Base-by-base conservation (phyloP, 2,113 vertebrate genomes). In the Copsychus sechellarum region DNA sequence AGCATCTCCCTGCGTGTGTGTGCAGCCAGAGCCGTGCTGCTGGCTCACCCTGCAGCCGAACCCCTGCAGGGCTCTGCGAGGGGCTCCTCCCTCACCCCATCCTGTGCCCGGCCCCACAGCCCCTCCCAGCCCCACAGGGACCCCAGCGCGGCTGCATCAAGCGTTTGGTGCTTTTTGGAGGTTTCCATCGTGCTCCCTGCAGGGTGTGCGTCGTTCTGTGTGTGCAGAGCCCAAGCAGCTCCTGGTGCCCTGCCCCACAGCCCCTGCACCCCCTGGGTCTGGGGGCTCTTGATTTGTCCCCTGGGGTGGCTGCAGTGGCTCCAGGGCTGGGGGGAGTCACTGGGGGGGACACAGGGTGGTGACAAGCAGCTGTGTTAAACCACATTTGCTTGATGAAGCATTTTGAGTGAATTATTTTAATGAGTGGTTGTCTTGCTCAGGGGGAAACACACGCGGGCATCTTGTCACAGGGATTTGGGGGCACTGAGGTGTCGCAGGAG, bases 91-190 rank as follows among this genome's bases (percentile, higher is more conserved):
- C 12, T 74, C 66, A 5, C 3, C 36, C 58, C 33, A 0, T 3
- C 6, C 65, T 29, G 50, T 62, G 36, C 57, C 16, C 2, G 0
- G 61, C 67, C 51, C 48, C 57, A 11, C 3, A 0, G 43, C 50
- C 47, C 62, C 19, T 26, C 1, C 0, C 19, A n/a, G 64, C 69
- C 50, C 56, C 1, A 0, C 47, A n/a, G 51, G 36, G 79, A 42
- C 24, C 82, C 8, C 2, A 1, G 3, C 0, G 0, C 1, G 6
- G 43, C 62, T n/a, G 20, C 53, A 24, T 3, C 2, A 8, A 58
- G 28, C 7, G 0, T 5, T 20, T 48, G 25, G 31, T 10, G 13
- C 20, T 29, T 50, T 58, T 10, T 10, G 64, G 31, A 43, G 11
- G 29, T 58, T 64, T 65, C 56, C 53, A 11, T 48, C 8, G 66